Evolutionary conservation across 2,113 vertebrate species (phyloP).

Genomic region (Aphyosemion australe): DNA sequence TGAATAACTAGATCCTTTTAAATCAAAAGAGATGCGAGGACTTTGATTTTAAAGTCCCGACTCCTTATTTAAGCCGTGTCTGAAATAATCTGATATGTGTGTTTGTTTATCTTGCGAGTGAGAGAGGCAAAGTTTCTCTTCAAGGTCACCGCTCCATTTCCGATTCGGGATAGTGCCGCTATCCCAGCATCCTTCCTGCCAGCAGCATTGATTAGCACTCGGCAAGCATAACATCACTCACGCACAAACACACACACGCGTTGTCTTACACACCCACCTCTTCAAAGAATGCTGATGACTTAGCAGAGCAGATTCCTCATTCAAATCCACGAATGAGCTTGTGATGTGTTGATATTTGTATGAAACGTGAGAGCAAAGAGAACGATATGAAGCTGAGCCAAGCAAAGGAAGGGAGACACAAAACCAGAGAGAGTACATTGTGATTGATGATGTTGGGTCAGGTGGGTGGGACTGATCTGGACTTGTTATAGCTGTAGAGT

Average conservation of each 20-base stretch:
- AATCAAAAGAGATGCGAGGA: no score
- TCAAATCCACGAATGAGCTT: constrained; percentile 5
- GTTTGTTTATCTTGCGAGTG: constrained; percentile 32
- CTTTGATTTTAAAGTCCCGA: neutral
- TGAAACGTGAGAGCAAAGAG: neutral
- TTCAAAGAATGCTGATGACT: constrained; percentile 17
- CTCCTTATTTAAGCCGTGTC: constrained; percentile 27
- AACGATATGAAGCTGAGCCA: constrained; percentile 14
- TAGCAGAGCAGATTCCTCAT: constrained; percentile 7
- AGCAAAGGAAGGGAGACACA: constrained; percentile 21
- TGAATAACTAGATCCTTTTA: no score
- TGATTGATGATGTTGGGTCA: constrained; percentile 45
- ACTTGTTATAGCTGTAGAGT: constrained; percentile 19
- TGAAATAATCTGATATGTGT: constrained; percentile 33
- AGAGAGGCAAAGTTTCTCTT: constrained; percentile 38
- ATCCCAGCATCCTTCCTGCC: constrained; percentile 72
- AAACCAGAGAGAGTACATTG: constrained; percentile 29
- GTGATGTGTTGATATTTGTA: constrained; percentile 16
- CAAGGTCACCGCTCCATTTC: constrained; percentile 73
- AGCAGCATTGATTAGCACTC: constrained; percentile 76
- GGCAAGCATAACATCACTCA: constrained; percentile 65
- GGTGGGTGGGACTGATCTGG: constrained; percentile 31
- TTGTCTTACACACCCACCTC: constrained; percentile 17
- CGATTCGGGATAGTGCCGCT: constrained; percentile 61
- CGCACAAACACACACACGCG: constrained; percentile 1